Evolutionary conservation across 2,888 invertebrate species (phyloP).

Genomic region (Melinaea menophilus): DNA sequence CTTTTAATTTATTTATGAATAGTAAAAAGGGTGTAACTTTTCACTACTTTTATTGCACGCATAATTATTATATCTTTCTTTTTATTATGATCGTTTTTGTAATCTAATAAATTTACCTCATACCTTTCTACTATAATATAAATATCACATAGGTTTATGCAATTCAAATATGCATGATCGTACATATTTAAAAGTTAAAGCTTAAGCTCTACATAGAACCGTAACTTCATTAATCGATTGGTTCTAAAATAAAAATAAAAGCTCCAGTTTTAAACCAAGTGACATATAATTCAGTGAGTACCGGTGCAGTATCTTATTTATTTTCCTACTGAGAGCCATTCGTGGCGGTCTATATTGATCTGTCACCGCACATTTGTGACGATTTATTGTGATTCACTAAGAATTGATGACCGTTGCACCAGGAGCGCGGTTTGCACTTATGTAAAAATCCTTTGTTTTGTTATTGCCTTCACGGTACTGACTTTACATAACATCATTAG

Average conservation of each 20-base stretch:
- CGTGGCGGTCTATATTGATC: slow-evolving; percentile 45
- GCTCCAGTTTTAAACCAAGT: background rate
- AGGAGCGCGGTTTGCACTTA: background rate
- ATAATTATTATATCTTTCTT: too few relatives aligned
- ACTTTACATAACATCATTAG: background rate
- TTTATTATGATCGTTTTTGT: too few relatives aligned
- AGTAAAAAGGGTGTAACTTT: too few relatives aligned
- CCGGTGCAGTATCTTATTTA: slow-evolving; percentile 49
- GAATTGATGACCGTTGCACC: slow-evolving; percentile 35
- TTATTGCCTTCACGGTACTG: background rate
- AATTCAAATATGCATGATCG: background rate
- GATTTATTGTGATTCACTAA: slow-evolving; percentile 43
- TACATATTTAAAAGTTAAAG: background rate
- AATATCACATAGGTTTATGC: too few relatives aligned
- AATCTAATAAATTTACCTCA: too few relatives aligned
- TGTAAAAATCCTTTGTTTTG: background rate
- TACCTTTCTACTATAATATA: too few relatives aligned
- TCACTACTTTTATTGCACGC: too few relatives aligned
- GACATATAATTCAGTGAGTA: background rate
- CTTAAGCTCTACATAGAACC: too few relatives aligned
- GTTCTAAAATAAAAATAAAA: background rate
- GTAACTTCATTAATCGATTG: too few relatives aligned
- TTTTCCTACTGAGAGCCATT: slow-evolving; percentile 55
- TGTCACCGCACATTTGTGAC: slow-evolving; percentile 45
- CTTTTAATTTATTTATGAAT: too few relatives aligned